A percentile compares a stretch with the other conserved stretches of the same genome.
These are phyloP conservation scores for Phaethornis superciliosus DNA, from an alignment of 2,113 vertebrate species.

Conservation along the genomic window DNA sequence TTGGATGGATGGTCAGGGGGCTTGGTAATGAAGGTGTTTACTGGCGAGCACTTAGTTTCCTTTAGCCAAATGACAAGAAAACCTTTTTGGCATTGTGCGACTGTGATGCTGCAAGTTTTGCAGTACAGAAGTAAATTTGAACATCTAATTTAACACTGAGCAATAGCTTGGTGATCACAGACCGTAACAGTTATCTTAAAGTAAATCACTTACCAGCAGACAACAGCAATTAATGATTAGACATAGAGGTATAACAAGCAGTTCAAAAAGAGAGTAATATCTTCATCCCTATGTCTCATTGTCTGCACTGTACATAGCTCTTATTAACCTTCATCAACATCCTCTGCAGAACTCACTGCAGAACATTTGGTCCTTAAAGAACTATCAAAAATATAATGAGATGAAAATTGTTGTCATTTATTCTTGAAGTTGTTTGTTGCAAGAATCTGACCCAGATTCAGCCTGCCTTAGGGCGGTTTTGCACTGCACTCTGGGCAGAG, in stretches of 20 bases:
- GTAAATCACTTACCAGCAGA: not conserved
- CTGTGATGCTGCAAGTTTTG: conserved; percentile 3
- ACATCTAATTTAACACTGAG: conserved; percentile 27
- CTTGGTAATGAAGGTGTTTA: not conserved
- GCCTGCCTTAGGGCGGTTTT: not conserved
- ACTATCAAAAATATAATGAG: not conserved
- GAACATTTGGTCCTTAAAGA: not conserved
- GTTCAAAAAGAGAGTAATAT: not conserved
- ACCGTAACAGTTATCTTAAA: not conserved
- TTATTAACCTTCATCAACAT: not conserved
- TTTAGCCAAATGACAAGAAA: conserved; percentile 14
- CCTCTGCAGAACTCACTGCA: not conserved
- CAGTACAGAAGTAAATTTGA: not conserved
- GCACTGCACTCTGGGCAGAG: not conserved
- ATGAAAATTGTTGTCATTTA: not conserved
- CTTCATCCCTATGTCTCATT: not conserved
- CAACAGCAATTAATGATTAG: not conserved
- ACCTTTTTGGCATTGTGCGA: not conserved
- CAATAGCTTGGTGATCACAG: not conserved
- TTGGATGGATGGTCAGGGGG: not conserved
- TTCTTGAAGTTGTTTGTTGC: conserved; percentile 11
- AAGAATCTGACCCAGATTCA: not conserved
- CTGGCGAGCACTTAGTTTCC: not conserved
- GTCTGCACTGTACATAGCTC: not conserved
- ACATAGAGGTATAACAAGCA: not conserved